A percentile compares a stretch with the other conserved stretches of the same genome.
Conservation (phyloP, 1,140 invertebrate genomes). For the Formica exsecta region DNA sequence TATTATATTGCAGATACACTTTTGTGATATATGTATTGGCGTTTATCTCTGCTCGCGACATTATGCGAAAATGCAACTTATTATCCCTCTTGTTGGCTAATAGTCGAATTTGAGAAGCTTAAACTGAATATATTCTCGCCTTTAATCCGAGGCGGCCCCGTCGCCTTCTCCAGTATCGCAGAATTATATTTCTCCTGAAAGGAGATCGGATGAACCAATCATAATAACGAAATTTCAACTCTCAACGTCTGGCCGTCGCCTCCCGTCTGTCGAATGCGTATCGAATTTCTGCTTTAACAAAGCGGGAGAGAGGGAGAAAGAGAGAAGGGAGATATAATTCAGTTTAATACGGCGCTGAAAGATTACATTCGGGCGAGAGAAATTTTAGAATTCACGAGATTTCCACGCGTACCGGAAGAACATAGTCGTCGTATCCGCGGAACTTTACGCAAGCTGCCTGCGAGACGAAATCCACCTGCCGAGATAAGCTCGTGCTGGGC, state of each 20-base stretch:
- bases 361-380: conserved; percentile 8
- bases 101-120: conserved; percentile 52
- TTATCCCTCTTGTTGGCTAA: conserved; percentile 40
- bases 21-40: neutral
- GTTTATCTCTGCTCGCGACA: conserved; percentile 26
- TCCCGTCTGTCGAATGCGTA: conserved; percentile 37
- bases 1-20: neutral
- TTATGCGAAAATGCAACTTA: conserved; percentile 15
- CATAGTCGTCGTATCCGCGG: conserved; percentile 23
- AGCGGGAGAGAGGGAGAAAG: neutral
- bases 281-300: conserved; percentile 36
- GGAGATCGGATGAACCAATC: conserved; percentile 59
- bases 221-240: conserved; percentile 65
- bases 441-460: conserved; percentile 58
- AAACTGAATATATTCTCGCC: conserved; percentile 57
- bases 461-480: conserved; percentile 50
- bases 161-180: conserved; percentile 25
- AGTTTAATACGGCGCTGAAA: conserved; percentile 33
- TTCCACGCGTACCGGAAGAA: neutral
- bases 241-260: neutral
- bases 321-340: conserved; percentile 34
- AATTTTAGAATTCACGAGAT: conserved; percentile 26
- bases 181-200: conserved; percentile 61
- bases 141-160: conserved; percentile 23
- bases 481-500: conserved; percentile 66